Evolutionary conservation across 2,797 vertebrate genomes (phyloP), one percentile per base, ranked within the genome.

Genomic region (Oophaga sylvatica): DNA sequence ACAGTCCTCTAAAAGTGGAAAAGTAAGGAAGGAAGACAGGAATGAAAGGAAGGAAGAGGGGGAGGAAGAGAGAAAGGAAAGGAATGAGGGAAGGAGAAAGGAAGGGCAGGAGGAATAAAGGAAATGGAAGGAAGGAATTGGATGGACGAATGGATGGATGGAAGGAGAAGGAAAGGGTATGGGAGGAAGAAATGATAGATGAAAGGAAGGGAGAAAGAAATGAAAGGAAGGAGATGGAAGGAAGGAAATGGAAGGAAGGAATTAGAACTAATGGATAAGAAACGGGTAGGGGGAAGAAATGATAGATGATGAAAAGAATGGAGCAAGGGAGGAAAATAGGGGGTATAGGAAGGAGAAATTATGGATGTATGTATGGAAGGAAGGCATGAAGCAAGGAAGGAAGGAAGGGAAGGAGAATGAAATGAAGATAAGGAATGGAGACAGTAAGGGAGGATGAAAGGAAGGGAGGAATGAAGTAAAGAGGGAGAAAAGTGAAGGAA

Each of bases 351-450:
- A 16, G 29, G 12, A 35, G 29, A 29, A 29, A 15, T 9, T 5
- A 67, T 0, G 26, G 0, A 13, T 29, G 11, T 3, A 15, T 1
- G 26, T n/a, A n/a, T n/a, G n/a, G n/a, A n/a, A n/a, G n/a, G n/a
- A 26, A 26, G 26, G 26, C 26, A 26, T 26, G 26, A 26, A 26
- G 26, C 0, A 26, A 26, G 2, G 12, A 16, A 16, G n/a, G n/a
- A 29, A 13, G 11, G 20, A 6, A 29, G 15, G 12, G 6, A 68
- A 15, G 65, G 13, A 29, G 26, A 12, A 26, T 26, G 11, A 0
- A 12, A 12, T 10, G 10, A 12, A 67, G 26, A 0, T 10, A 67
- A 26, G 26, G 26, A 26, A 26, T 26, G 26, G 26, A 26, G 26
- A 26, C 26, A 26, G 26, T 0, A 26, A 26, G 26, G n/a, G 6